Evolutionary conservation across 2,888 invertebrate genomes (phyloP), one percentile per base, ranked within the genome.

Genomic region (Erebia ligea): DNA sequence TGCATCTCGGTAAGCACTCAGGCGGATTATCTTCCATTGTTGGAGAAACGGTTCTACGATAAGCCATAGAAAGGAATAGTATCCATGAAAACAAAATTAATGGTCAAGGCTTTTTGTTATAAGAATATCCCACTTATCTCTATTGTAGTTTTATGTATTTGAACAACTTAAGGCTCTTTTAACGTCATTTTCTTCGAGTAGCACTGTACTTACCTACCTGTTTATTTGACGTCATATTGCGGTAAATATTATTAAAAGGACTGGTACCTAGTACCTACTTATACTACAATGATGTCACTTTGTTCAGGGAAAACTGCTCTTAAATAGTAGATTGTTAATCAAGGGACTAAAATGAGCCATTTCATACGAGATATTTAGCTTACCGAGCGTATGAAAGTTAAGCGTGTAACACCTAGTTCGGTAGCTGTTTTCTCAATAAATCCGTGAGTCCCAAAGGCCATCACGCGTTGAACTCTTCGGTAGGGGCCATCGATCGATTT

Each of bases 401-500:
- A 19, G 19, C 8, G n/a, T 21, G 58, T 68, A 40, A 45, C 64
- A 25, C 15, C 34, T 34, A 45, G 42, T 48, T 56, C 40, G 11
- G 21, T 25, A 45, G 48, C 63, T 62, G 64, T 63, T 76, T 67
- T 66, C 40, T 68, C 64, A 71, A 70, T 68, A 71, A 72, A 74
- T 34, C 64, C 64, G 63, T 61, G 65, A 63, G 58, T 66, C 69
- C 62, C 69, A 75, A 73, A 73, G 70, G 74, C 73, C 73, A 80
- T 67, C 70, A 81, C 83, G 85, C 88, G 89, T 88, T 90, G 88
- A 91, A 90, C 89, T 89, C 90, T 86, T 83, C 84, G 78, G 76
- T 80, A 86, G 84, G 90, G 89, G 91, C 89, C 89, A 85, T 84
- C 85, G 91, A 82, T 88, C 91, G 90, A 92, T 92, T 91, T 76